Conservation (phyloP, 2,113 vertebrate species). For the Sinocyclocheilus grahami region DNA sequence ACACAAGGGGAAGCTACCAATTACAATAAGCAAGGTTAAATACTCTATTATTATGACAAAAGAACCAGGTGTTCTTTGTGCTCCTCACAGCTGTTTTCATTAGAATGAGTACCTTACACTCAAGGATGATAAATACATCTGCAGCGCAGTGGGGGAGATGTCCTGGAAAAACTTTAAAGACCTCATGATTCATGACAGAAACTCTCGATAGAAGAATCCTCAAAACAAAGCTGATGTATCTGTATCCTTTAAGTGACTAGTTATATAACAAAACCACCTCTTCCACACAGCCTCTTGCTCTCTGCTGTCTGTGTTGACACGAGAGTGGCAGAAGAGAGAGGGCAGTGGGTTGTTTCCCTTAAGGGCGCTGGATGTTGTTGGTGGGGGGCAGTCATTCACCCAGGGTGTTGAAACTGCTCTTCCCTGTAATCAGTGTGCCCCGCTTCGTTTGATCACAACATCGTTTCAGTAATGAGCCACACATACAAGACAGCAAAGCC, state of each 20-base stretch:
- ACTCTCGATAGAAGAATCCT: conserved; percentile 1
- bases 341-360: neutral
- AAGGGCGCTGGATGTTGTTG: conserved; percentile 5
- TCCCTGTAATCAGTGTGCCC: conserved; percentile 70
- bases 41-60: conserved; percentile 10
- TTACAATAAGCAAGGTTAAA: conserved; percentile 40
- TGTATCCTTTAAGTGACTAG: neutral
- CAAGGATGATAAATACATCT: conserved; percentile 6
- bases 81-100: conserved; percentile 44
- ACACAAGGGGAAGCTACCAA: conserved; percentile 24
- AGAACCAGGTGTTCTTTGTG: conserved; percentile 45
- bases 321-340: conserved; percentile 35
- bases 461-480: conserved; percentile 62
- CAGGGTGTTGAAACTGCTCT: conserved; percentile 57
- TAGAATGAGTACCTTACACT: neutral
- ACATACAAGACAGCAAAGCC: conserved; percentile 62
- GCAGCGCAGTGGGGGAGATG: neutral
- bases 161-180: conserved; percentile 25
- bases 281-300: neutral
- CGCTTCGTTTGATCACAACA: conserved; percentile 69
- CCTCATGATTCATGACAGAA: conserved; percentile 39
- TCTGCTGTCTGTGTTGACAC: conserved; percentile 14
- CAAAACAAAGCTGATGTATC: conserved; percentile 9
- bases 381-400: conserved; percentile 63
- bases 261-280: conserved; percentile 25